These are phyloP conservation scores for Arrhamphus sclerolepis DNA, from an alignment of 2,797 vertebrate genomes.

Conservation along the genomic window DNA sequence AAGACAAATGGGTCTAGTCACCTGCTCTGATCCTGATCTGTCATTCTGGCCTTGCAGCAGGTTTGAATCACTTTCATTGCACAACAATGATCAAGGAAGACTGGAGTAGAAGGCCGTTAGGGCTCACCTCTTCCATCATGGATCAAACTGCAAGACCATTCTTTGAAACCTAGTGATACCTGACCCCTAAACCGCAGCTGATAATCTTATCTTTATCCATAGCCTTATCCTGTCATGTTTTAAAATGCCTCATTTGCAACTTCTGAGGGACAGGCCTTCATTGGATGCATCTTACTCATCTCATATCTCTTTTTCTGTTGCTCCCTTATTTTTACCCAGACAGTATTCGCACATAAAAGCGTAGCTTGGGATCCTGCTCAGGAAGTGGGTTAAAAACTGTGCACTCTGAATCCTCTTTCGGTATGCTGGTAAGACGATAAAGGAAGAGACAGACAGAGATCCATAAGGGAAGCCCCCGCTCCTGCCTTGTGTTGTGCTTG, in stretches of 20 bases:
- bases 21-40: constrained; percentile 61
- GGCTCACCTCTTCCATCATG: constrained; percentile 70
- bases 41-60: constrained; percentile 41
- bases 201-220: constrained; percentile 53
- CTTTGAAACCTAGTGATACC: constrained; percentile 73
- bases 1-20: constrained; percentile 56
- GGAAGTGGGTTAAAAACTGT: constrained; percentile 69
- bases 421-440: constrained; percentile 78
- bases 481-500: constrained; percentile 70
- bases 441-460: constrained; percentile 66
- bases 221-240: constrained; percentile 75
- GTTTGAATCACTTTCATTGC: constrained; percentile 56
- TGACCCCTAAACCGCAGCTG: constrained; percentile 54
- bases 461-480: constrained; percentile 70
- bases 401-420: constrained; percentile 52
- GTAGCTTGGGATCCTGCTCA: constrained; percentile 48
- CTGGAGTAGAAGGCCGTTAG: background rate
- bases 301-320: constrained; percentile 53
- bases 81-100: constrained; percentile 7
- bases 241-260: constrained; percentile 72
- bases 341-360: constrained; percentile 72
- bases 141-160: constrained; percentile 48
- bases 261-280: constrained; percentile 64
- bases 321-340: constrained; percentile 74
- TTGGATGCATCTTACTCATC: constrained; percentile 70